These are phyloP conservation scores for Shinisaurus crocodilurus DNA, from an alignment of 2,113 vertebrate genomes.

Conservation along the genomic window DNA sequence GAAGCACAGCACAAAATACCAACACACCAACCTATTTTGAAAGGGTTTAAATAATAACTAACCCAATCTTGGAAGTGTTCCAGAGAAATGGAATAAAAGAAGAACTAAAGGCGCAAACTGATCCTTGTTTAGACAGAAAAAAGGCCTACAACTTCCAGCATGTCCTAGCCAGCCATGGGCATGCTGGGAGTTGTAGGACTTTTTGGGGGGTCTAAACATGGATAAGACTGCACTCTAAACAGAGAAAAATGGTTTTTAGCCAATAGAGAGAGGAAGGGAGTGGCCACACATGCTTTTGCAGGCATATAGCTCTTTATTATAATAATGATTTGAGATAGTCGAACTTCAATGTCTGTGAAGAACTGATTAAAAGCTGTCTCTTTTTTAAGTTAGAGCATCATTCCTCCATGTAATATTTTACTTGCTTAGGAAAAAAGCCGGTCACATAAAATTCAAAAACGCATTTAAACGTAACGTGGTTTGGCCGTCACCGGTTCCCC, in stretches of 20 bases:
- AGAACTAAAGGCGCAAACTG: neutral
- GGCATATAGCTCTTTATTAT: constrained; percentile 77
- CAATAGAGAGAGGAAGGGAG: constrained; percentile 64
- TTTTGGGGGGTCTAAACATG: no score
- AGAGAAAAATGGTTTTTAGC: constrained; percentile 73
- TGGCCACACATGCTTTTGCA: constrained; percentile 68
- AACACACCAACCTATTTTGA: constrained; percentile 66
- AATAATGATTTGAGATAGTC: constrained; percentile 77
- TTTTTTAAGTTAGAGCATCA: constrained; percentile 68
- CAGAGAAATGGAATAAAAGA: constrained; percentile 74
- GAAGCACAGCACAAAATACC: constrained; percentile 72
- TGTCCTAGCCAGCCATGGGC: no score
- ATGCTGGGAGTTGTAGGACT: no score
- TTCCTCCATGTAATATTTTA: constrained; percentile 60
- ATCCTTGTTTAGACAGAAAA: no score
- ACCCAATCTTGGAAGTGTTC: constrained; percentile 77
- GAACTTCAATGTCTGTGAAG: no score
- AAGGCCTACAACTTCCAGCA: no score
- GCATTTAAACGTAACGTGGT: neutral
- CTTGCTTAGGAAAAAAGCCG: neutral
- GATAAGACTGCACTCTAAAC: constrained; percentile 21
- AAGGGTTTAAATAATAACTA: constrained; percentile 78
- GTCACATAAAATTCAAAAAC: neutral
- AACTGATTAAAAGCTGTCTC: constrained; percentile 65
- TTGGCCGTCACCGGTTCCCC: neutral